These are phyloP conservation scores for Phoebastria nigripes DNA, from an alignment of 2,797 vertebrate species.

Conservation along the genomic window DNA sequence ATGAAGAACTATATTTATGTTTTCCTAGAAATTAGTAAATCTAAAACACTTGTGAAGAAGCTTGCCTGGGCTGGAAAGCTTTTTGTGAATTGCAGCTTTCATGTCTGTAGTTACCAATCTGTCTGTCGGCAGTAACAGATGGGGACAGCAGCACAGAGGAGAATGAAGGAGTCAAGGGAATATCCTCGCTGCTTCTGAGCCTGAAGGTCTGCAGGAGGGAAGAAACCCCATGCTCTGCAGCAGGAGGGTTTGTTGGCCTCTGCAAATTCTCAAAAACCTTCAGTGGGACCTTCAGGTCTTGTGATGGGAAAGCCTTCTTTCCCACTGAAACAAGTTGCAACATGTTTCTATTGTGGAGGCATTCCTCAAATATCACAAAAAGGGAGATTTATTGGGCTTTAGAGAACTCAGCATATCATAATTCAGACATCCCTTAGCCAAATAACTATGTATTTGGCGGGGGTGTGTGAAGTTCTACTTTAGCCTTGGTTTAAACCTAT, in stretches of 20 bases:
- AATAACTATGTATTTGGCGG: neutral
- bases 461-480: neutral
- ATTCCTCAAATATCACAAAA: neutral
- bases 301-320: neutral
- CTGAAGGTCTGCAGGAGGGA: neutral
- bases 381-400: neutral
- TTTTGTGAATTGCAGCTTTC: neutral
- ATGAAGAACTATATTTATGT: neutral
- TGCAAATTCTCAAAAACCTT: neutral
- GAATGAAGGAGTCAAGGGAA: neutral
- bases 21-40: conserved; percentile 26
- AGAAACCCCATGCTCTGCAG: neutral
- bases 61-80: neutral
- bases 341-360: neutral
- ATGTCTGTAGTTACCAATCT: neutral
- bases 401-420: neutral
- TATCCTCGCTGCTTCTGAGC: neutral
- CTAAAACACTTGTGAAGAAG: neutral
- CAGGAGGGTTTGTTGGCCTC: neutral
- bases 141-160: neutral
- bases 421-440: neutral
- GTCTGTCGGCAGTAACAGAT: neutral
- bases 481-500: neutral
- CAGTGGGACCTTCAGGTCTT: neutral
- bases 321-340: neutral